A percentile compares a stretch with the other conserved stretches of the same genome.
These are phyloP conservation scores for Dendronephthya gigantea DNA, from an alignment of 64 coral and sea anemone species.

Conservation along the genomic window DNA sequence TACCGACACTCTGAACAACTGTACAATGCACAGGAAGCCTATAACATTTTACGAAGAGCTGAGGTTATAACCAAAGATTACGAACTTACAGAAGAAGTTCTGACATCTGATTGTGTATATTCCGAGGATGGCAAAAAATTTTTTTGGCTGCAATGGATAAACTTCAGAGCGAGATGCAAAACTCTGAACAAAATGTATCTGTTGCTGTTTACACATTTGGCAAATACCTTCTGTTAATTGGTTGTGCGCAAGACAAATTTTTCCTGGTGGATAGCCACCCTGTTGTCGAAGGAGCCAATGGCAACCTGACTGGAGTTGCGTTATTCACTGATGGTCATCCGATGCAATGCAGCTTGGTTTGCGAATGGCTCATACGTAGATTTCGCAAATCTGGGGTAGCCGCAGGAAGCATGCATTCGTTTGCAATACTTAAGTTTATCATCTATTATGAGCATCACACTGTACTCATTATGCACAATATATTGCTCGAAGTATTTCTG, in stretches of 20 bases:
- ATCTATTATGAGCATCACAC: not conserved
- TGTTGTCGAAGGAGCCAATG: not conserved
- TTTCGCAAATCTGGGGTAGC: not conserved
- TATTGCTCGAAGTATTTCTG: too few species aligned
- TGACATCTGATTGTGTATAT: slow-evolving; percentile 30
- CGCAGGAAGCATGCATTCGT: not conserved
- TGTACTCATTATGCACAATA: too few species aligned
- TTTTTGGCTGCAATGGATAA: slow-evolving; percentile 28
- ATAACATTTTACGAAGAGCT: slow-evolving; percentile 34
- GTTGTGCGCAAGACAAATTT: not conserved
- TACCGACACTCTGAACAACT: slow-evolving; percentile 23
- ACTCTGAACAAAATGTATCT: not conserved
- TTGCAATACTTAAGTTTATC: not conserved
- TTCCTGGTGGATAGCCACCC: slow-evolving; percentile 55
- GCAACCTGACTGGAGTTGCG: not conserved
- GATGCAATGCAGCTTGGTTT: not conserved
- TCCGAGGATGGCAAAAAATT: slow-evolving; percentile 25
- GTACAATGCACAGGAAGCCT: slow-evolving; percentile 46
- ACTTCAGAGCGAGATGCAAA: not conserved
- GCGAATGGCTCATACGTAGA: not conserved
- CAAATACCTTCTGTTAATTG: slow-evolving; percentile 33
- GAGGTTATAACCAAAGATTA: slow-evolving; percentile 21
- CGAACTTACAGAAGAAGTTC: slow-evolving; percentile 42
- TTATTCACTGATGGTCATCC: not conserved
- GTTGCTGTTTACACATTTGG: slow-evolving; percentile 43